A percentile compares a stretch with the other conserved stretches of the same genome.
These are phyloP conservation scores for Ptycholaimellus sp. DNA, from an alignment of 2,888 invertebrate species.

Conservation along the genomic window DNA sequence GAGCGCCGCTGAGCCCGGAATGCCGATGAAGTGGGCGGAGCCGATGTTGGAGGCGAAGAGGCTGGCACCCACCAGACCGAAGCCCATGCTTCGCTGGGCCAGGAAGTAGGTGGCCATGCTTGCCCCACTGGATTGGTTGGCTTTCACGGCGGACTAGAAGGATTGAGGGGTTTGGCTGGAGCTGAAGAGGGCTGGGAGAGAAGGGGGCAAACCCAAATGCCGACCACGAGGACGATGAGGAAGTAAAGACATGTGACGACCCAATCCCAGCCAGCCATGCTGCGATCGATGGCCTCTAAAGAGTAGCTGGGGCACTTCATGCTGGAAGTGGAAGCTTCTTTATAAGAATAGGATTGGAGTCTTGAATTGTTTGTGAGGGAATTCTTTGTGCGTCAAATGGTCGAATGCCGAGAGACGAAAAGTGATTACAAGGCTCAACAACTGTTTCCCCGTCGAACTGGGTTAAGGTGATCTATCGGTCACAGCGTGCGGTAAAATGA, in stretches of 20 bases:
- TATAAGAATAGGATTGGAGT: no score
- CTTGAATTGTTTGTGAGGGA: no score
- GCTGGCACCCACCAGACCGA: slow-evolving; percentile 5
- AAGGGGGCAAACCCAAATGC: slow-evolving; percentile 4
- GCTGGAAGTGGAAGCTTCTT: no score
- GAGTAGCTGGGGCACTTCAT: no score
- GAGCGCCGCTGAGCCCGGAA: slow-evolving; percentile 20
- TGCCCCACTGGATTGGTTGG: background rate
- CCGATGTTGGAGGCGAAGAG: slow-evolving; percentile 21
- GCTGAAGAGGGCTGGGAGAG: background rate
- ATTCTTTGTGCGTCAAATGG: no score
- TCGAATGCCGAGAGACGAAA: no score
- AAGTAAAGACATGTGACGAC: slow-evolving; percentile 7
- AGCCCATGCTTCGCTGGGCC: slow-evolving; percentile 8
- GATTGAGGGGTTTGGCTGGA: slow-evolving; percentile 1
- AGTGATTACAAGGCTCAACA: no score
- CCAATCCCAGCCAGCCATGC: slow-evolving; percentile 5
- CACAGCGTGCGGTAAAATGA: no score
- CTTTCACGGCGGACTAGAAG: background rate
- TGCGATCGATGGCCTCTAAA: no score
- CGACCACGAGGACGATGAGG: slow-evolving; percentile 6
- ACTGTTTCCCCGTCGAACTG: no score
- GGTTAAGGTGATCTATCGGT: no score
- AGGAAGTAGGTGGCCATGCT: slow-evolving; percentile 8
- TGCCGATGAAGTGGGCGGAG: slow-evolving; percentile 19